Base-by-base conservation (phyloP, 2,888 invertebrate species). In the Byasa hedistus region DNA sequence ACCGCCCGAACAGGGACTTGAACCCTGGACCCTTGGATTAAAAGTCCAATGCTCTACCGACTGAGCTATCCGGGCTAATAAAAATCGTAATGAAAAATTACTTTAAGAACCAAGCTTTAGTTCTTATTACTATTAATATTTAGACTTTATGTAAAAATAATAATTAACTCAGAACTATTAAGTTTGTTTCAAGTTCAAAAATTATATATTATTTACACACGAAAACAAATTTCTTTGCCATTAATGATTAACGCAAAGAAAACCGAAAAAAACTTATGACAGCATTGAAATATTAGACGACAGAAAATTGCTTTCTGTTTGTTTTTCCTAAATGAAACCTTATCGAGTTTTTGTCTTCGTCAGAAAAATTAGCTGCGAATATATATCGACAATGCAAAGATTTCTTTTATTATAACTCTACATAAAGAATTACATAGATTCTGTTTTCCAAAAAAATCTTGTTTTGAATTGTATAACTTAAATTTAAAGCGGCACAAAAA, bases 21-120 rank as follows among this genome's bases (percentile, higher is more conserved):
- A 92, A 92, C 92, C 91, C 91, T 91, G 91, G 91, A 91, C 91
- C 91, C 92, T 91, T 91, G 91, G 92, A 91, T 91, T 91, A 92
- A 89, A 90, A 91, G 90, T 89, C 91, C 91, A 90, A 91, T 91
- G 91, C 92, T 91, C 91, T 92, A 92, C 91, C 92, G 91, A 92
- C 91, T 92, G 91, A 91, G 92, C 92, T 91, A 92, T 91, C 91
- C 91, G 92, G 92, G 92, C 92, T 81, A 1, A 27, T 48, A 12
- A 12, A 15, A 3, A 3, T 0, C 0, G 2, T 2, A 0, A 1
- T 2, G 22, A 51, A 52, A 52, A 51, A 60, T 15, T n/a, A 59
- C 57, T 22, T 61, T 15, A 55, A 55, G 12, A 23, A 1, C n/a
- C n/a, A n/a, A n/a, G n/a, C n/a, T n/a, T n/a, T n/a, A n/a, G n/a